Conservation (phyloP, 2,797 vertebrate genomes). For the Streptopelia turtur region DNA sequence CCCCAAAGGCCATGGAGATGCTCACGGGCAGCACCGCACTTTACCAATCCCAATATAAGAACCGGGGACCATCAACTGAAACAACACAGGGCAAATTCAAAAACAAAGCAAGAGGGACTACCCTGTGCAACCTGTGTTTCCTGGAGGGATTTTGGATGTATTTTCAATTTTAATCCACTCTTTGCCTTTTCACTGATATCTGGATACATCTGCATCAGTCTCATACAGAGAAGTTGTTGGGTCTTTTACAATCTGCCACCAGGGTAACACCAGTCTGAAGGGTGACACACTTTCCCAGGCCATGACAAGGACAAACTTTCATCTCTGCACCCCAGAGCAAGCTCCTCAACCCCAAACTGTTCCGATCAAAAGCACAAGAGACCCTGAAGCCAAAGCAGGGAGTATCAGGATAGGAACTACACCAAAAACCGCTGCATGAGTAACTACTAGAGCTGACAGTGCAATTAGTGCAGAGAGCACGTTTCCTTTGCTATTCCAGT, state of each 20-base stretch:
- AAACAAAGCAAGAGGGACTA: neutral
- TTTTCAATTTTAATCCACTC: neutral
- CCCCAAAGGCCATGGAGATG: neutral
- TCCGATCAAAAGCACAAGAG: neutral
- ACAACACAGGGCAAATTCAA: fast-evolving
- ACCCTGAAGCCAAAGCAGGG: neutral
- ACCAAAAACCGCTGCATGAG: neutral
- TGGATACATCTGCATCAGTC: neutral
- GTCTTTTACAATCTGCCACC: neutral
- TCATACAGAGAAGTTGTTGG: neutral
- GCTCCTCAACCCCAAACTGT: neutral
- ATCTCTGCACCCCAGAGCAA: neutral
- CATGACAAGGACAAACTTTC: neutral
- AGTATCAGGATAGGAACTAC: neutral
- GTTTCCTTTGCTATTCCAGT: neutral
- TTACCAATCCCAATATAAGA: neutral
- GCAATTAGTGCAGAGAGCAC: neutral
- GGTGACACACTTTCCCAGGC: neutral
- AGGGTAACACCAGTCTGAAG: neutral
- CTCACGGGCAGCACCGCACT: neutral
- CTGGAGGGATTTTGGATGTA: neutral
- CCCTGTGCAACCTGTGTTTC: fast-evolving
- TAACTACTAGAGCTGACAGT: neutral
- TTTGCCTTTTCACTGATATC: neutral
- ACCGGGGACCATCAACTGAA: neutral